Evolutionary conservation across 2,113 vertebrate species (phyloP), one percentile per base, ranked within the genome.

Genomic region (Cyprinodon variegatus): DNA sequence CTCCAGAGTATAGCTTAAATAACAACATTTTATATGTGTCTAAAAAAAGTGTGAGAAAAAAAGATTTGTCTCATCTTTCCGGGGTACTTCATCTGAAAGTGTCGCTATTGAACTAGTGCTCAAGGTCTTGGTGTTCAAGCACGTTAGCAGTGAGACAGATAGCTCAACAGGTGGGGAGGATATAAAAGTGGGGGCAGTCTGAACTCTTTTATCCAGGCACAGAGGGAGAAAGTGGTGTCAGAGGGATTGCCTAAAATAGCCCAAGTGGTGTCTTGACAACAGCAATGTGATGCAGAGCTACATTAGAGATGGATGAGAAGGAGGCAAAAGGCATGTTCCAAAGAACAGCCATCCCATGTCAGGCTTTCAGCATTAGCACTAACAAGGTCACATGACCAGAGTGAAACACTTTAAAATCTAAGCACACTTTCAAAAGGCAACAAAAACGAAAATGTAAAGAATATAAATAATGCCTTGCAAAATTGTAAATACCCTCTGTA

Each of bases 211-310:
- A 90, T 89, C 81, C 81, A 50, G 38, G 76, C 80, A 70, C 81
- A 85, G 57, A 84, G 73, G 68, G 83, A 83, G 79, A 89, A 88
- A 90, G 79, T 84, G 77, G 85, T 89, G 85, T 89, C 84, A 85
- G 74, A 89, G 82, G 86, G 86, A 86, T 86, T 74, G 74, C 82
- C 89, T 78, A 85, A 93, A 92, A 94, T 92, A 93, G 89, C 81
- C 63, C 38, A 65, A 68, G 66, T 72, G 68, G 77, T 86, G 88
- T 80, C 62, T 84, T 74, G 65, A 76, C 72, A 65, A 76, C 68
- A 68, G 76, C 2, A 70, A 85, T 84, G 76, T 67, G 73, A 83
- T 83, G 76, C 65, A 76, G 82, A 72, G 77, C 69, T 70, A 83
- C 43, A 39, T 69, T 68, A 79, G 66, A 83, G 80, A 84, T 83